Evolutionary conservation across 2,888 invertebrate genomes (phyloP).

Genomic region (Clanis bilineata): DNA sequence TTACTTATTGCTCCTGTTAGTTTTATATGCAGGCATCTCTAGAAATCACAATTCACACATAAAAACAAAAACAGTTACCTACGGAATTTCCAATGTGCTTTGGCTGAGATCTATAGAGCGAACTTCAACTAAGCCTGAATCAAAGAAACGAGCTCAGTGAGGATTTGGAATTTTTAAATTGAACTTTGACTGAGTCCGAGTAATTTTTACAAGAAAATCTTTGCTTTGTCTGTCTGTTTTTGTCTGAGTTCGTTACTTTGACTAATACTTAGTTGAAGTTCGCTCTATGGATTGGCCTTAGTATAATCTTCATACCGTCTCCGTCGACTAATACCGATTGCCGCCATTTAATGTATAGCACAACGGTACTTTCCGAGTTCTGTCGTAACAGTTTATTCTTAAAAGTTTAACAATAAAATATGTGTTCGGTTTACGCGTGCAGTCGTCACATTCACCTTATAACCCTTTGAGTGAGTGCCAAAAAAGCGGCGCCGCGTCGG

Average conservation of each 20-base stretch:
- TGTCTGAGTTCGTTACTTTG: no score
- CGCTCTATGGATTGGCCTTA: no score
- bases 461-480: slow-evolving; percentile 75
- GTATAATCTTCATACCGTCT: no score
- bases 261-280: no score
- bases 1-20: slow-evolving; percentile 36
- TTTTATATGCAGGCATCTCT: slow-evolving; percentile 24
- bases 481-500: slow-evolving; percentile 59
- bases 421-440: slow-evolving; percentile 41
- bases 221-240: no score
- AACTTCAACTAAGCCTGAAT: no score
- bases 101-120: no score
- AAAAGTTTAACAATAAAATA: slow-evolving; percentile 38
- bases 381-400: neutral
- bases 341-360: neutral
- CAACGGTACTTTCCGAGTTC: neutral
- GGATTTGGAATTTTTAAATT: no score
- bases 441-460: slow-evolving; percentile 71
- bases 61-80: neutral
- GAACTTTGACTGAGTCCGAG: no score
- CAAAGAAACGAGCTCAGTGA: no score
- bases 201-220: no score
- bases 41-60: slow-evolving; percentile 17
- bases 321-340: neutral
- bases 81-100: no score